Percentiles rank a stretch among this genome's conserved stretches.
Evolutionary conservation across 2,113 vertebrate species (phyloP).

Genomic region (Entomyzon cyanotis): DNA sequence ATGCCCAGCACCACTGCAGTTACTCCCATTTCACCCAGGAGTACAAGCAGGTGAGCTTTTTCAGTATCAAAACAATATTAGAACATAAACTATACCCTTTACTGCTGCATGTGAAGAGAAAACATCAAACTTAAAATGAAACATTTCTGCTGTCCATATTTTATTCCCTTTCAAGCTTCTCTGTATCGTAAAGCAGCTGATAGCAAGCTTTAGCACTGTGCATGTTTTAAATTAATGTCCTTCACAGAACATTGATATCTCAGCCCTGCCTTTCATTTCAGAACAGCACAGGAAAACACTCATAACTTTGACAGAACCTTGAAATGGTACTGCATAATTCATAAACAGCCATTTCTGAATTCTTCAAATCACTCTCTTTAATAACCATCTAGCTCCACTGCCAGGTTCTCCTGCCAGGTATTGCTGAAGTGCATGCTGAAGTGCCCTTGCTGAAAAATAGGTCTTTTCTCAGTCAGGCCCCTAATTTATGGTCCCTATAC

Average conservation of each 20-base stretch:
- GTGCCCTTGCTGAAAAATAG: background rate
- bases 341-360: background rate
- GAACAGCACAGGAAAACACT: background rate
- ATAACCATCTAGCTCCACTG: background rate
- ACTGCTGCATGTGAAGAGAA: background rate
- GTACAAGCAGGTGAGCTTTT: background rate
- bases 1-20: background rate
- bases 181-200: background rate
- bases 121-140: background rate
- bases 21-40: background rate
- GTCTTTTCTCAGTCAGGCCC: background rate
- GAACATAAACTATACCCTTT: background rate
- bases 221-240: background rate
- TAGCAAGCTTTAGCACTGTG: background rate
- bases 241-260: conserved; percentile 2
- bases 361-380: background rate
- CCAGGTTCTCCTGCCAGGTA: background rate
- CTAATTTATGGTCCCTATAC: background rate
- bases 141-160: background rate
- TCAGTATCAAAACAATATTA: background rate
- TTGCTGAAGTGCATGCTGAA: background rate
- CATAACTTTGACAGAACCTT: conserved; percentile 9
- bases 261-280: background rate
- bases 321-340: background rate
- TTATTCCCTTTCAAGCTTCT: background rate